Evolutionary conservation across 2,113 vertebrate genomes (phyloP), one percentile per base, ranked within the genome.

Genomic region (Hippocampus guttulatus): DNA sequence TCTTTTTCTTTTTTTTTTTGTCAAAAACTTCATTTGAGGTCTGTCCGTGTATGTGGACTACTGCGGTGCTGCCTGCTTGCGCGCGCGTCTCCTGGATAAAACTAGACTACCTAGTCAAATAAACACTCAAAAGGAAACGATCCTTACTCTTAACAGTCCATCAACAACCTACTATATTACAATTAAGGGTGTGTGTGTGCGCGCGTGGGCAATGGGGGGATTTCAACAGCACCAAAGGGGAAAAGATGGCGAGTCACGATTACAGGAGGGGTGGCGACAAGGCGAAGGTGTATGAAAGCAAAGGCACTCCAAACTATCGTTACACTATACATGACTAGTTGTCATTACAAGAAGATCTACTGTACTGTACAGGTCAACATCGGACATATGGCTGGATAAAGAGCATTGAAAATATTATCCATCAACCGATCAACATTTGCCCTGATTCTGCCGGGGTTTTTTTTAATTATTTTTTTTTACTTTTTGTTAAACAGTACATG

Each of bases 301-400:
- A 98, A 98, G 96, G 96, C 96, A 98, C 96, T 98, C 95, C 95
- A 97, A 98, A 97, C 96, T 96, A 95, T 98, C 95, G 94, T 96
- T 97, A 96, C 95, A 98, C 95, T 98, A 98, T 96, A 98, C 95
- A 97, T 95, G 91, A 95, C 95, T 96, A 98, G 93, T 95, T 96
- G 94, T 96, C 94, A 93, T 96, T 98, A 96, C 96, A 97, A 94
- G 96, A 96, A 96, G 96, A 95, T 94, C 96, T 96, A 97, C 93
- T 96, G 94, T 96, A 96, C 96, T 97, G 95, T 97, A 97, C 95
- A 98, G 93, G 90, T 88, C 41, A 90, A 95, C 93, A 94, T 94
- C 95, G 94, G 96, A 98, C 95, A 96, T 97, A 98, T 97, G 95
- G 96, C 96, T 97, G 95, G 94, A 96, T 95, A 96, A 96, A 95